Percentiles rank a stretch among this genome's conserved stretches.
phyloP scores from a whole-genome alignment of 2,797 vertebrate genomes.

The Premnoplex brunnescens region DNA sequence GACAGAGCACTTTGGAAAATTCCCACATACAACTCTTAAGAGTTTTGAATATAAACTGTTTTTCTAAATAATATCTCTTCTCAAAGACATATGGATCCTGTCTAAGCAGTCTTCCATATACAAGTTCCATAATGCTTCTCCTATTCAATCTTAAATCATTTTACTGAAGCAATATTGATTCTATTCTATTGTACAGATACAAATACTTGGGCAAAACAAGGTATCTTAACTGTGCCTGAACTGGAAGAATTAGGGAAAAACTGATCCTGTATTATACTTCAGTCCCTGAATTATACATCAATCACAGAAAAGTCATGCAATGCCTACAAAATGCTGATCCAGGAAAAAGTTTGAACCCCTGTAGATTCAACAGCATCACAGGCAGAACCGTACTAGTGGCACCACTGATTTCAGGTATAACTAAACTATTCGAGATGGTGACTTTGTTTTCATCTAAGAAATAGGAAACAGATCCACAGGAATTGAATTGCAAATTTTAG shows the following conservation, averaged over 20 bases:
- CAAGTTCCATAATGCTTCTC: background rate
- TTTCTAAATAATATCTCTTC: background rate
- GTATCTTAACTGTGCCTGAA: background rate
- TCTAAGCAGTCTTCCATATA: background rate
- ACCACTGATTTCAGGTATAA: background rate
- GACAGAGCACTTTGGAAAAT: background rate
- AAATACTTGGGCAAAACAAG: background rate
- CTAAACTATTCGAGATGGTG: background rate
- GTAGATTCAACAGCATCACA: background rate
- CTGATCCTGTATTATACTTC: background rate
- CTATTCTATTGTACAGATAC: background rate
- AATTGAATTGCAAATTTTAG: background rate
- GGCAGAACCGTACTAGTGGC: background rate
- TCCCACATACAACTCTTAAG: background rate
- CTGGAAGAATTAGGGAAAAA: background rate
- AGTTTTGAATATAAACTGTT: background rate
- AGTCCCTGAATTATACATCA: background rate
- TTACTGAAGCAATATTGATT: background rate
- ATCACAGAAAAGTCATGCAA: background rate
- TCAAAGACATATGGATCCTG: background rate
- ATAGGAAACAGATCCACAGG: background rate
- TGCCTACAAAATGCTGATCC: background rate
- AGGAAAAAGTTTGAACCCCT: background rate
- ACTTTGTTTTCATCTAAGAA: conserved; percentile 11
- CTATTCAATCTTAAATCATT: background rate